phyloP scores from a whole-genome alignment of 1,140 invertebrate species.

The Microplitis demolitor region DNA sequence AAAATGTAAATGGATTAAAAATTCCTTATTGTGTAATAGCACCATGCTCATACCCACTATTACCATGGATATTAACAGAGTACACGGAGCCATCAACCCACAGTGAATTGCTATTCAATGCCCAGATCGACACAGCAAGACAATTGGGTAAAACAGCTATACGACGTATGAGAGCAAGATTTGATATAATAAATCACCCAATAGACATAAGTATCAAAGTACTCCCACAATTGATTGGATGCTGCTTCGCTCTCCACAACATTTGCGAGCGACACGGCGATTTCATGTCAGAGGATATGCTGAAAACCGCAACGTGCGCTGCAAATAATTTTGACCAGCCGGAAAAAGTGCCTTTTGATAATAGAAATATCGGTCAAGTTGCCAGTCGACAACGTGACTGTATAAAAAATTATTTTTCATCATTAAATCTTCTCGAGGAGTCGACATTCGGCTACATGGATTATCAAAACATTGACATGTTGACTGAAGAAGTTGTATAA shows the following conservation, averaged over 20 bases:
- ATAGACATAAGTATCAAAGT: conserved; percentile 43
- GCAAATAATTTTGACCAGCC: conserved; percentile 38
- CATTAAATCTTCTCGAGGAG: not conserved
- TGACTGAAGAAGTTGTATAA: too few relatives aligned
- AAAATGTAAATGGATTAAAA: conserved; percentile 35
- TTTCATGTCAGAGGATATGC: conserved; percentile 34
- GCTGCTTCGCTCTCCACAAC: conserved; percentile 44
- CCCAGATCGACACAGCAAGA: conserved; percentile 32
- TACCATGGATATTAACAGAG: conserved; percentile 38
- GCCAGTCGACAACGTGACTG: conserved; percentile 31
- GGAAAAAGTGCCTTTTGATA: conserved; percentile 31
- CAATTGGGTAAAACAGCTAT: conserved; percentile 38
- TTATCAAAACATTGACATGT: too few relatives aligned
- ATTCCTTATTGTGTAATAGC: conserved; percentile 40
- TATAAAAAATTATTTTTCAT: conserved; percentile 33
- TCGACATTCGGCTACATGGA: too few relatives aligned
- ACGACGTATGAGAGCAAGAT: conserved; percentile 34
- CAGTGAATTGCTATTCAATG: conserved; percentile 36
- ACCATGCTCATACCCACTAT: conserved; percentile 34
- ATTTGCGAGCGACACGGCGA: conserved; percentile 39
- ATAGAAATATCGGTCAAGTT: conserved; percentile 1
- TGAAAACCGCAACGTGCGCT: conserved; percentile 17
- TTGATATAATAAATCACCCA: conserved; percentile 37
- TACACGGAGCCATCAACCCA: conserved; percentile 22
- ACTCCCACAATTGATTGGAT: conserved; percentile 39